These are phyloP conservation scores for Zenarchopterus dispar DNA, from an alignment of 2,797 vertebrate species.

Conservation along the genomic window DNA sequence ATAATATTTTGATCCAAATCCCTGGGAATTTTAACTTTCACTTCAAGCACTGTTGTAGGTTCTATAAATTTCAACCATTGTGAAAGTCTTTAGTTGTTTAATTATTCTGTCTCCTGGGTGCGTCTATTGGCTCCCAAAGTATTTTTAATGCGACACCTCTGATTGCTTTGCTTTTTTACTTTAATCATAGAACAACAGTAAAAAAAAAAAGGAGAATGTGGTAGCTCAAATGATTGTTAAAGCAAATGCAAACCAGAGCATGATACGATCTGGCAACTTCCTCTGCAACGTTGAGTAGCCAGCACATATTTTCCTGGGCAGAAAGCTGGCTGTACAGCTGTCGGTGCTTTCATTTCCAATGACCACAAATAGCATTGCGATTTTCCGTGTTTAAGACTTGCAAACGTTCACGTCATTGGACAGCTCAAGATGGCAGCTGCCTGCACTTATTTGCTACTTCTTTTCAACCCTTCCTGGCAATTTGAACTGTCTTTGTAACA, in stretches of 20 bases:
- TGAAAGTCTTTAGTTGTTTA: conserved; percentile 1
- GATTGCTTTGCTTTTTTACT: background rate
- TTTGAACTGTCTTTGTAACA: too few species aligned
- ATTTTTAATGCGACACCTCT: conserved; percentile 4
- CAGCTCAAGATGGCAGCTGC: background rate
- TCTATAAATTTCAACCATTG: background rate
- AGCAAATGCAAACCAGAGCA: conserved; percentile 42
- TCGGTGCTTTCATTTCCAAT: background rate
- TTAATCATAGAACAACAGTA: background rate
- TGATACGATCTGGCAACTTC: conserved; percentile 33
- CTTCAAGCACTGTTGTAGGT: background rate
- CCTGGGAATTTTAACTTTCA: background rate
- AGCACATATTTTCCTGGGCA: conserved; percentile 32
- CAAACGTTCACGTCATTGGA: background rate
- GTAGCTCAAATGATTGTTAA: conserved; percentile 7
- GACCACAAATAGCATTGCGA: background rate
- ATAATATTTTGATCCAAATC: conserved; percentile 2
- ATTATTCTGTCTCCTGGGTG: conserved; percentile 11
- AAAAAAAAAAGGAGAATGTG: background rate
- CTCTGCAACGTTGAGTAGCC: conserved; percentile 31
- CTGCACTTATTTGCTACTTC: too few species aligned
- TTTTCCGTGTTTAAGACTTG: background rate
- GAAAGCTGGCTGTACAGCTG: conserved; percentile 6
- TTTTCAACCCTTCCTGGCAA: too few species aligned
- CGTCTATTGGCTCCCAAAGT: conserved; percentile 1